Conservation (phyloP, 2,113 vertebrate genomes). For the Brachirus orientalis region DNA sequence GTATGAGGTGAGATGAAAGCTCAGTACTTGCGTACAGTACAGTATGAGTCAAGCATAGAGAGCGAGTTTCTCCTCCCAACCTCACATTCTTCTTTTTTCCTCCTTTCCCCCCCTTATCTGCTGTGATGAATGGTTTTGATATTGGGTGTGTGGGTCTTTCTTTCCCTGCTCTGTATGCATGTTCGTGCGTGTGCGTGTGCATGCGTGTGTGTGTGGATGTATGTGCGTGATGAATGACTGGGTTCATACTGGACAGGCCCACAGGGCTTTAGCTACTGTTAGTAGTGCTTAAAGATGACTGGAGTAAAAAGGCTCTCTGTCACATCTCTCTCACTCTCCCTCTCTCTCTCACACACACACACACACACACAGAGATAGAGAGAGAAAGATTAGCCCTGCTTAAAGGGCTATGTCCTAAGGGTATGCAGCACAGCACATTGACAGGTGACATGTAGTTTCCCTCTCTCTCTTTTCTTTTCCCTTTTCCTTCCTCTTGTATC, state of each 20-base stretch:
- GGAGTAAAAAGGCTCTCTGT: slow-evolving; percentile 68
- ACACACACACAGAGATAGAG: background rate
- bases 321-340: slow-evolving; percentile 46
- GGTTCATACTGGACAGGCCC: slow-evolving; percentile 65
- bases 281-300: slow-evolving; percentile 79
- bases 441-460: slow-evolving; percentile 61
- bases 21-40: slow-evolving; percentile 31
- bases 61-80: slow-evolving; percentile 38
- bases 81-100: slow-evolving; percentile 28
- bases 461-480: slow-evolving; percentile 24
- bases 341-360: slow-evolving; percentile 9
- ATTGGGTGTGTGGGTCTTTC: slow-evolving; percentile 39
- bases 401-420: slow-evolving; percentile 57
- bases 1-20: slow-evolving; percentile 40
- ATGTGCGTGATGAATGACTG: slow-evolving; percentile 67
- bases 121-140: slow-evolving; percentile 76
- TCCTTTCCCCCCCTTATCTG: slow-evolving; percentile 47
- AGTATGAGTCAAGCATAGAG: slow-evolving; percentile 31
- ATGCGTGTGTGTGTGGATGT: slow-evolving; percentile 43
- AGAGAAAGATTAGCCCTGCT: slow-evolving; percentile 48
- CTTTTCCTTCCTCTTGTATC: too few relatives aligned
- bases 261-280: slow-evolving; percentile 74
- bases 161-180: slow-evolving; percentile 12
- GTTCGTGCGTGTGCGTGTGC: slow-evolving; percentile 10
- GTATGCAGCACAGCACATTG: slow-evolving; percentile 45